Conservation (phyloP, 2,113 vertebrate genomes). For the Uria lomvia region DNA sequence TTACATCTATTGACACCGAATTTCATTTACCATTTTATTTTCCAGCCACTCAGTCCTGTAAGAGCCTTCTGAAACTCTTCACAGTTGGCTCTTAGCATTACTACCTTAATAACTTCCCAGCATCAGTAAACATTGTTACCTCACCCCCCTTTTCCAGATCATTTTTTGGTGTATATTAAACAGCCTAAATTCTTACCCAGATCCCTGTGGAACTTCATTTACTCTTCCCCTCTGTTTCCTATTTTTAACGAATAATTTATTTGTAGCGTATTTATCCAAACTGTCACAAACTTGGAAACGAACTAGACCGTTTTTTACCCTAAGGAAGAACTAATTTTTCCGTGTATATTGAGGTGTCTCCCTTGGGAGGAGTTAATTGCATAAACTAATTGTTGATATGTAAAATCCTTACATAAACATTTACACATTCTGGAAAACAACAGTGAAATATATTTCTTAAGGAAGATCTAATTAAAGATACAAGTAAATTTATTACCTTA, state of each 20-base stretch:
- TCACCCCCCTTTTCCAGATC: not conserved
- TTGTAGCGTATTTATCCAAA: not conserved
- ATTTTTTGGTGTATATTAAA: not conserved
- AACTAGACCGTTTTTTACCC: not conserved
- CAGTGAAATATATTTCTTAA: not conserved
- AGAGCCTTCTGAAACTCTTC: not conserved
- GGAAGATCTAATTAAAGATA: not conserved
- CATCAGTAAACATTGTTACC: not conserved
- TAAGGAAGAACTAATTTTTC: not conserved
- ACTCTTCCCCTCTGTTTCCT: not conserved
- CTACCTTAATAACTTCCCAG: not conserved
- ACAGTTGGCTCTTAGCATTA: not conserved
- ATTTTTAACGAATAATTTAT: not conserved
- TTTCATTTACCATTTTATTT: not conserved
- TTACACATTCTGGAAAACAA: not conserved
- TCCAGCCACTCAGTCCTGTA: not conserved
- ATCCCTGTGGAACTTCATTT: not conserved
- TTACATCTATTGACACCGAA: not conserved
- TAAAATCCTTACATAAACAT: not conserved
- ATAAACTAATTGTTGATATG: not conserved
- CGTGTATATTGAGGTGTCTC: not conserved
- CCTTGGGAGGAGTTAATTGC: not conserved
- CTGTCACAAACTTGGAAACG: not conserved
- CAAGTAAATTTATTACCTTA: not conserved
- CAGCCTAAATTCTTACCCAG: not conserved